These are phyloP conservation scores for Suncus etruscus DNA, from an alignment of 2,113 vertebrate genomes.

Conservation along the genomic window DNA sequence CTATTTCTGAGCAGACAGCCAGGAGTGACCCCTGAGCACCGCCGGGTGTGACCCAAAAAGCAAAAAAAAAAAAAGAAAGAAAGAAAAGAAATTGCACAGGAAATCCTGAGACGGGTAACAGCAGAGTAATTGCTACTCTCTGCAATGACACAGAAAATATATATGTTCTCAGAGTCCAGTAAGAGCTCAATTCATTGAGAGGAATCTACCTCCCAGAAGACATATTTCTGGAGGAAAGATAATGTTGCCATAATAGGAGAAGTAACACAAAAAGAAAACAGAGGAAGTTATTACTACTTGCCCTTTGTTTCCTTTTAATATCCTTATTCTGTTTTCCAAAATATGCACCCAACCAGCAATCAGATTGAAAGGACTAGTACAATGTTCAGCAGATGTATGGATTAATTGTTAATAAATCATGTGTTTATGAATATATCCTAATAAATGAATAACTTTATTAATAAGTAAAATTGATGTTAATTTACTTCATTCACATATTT, in stretches of 20 bases:
- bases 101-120: background rate
- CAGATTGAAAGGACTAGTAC: background rate
- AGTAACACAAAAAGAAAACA: too few relatives aligned
- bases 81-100: too few relatives aligned
- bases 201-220: background rate
- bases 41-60: too few relatives aligned
- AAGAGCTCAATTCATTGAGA: background rate
- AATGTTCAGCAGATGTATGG: rapidly evolving
- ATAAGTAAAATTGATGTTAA: too few relatives aligned
- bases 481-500: too few relatives aligned
- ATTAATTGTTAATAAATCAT: too few relatives aligned
- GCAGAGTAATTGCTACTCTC: background rate
- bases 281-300: background rate
- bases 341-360: rapidly evolving
- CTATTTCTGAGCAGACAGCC: too few relatives aligned
- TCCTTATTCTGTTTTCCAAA: background rate
- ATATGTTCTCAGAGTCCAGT: background rate
- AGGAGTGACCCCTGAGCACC: too few relatives aligned
- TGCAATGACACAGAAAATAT: background rate
- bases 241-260: background rate
- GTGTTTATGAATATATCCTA: too few relatives aligned
- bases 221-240: background rate
- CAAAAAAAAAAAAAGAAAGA: too few relatives aligned
- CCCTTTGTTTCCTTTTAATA: background rate
- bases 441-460: too few relatives aligned